Evolutionary conservation across 2,113 vertebrate genomes (phyloP).

Genomic region (Emydocephalus ijimae): DNA sequence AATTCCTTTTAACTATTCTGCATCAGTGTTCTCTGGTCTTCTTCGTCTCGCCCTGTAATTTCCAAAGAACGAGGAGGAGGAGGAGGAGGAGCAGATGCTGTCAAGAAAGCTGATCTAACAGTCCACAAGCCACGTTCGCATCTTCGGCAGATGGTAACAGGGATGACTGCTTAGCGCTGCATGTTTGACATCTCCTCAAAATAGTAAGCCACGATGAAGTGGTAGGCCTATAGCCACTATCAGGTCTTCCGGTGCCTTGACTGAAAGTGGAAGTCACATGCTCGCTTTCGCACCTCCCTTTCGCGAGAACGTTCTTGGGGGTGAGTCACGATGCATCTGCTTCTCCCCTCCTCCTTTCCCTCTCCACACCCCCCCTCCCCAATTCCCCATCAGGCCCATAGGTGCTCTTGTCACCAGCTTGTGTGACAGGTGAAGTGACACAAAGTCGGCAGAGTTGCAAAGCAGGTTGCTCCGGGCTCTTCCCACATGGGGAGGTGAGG

Average conservation of each 20-base stretch:
- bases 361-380: not conserved
- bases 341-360: not conserved
- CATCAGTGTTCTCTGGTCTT: not conserved
- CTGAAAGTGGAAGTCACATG: slow-evolving; percentile 19
- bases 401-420: slow-evolving; percentile 55
- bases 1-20: not conserved
- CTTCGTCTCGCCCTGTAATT: not conserved
- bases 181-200: slow-evolving; percentile 60
- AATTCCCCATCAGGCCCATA: not conserved
- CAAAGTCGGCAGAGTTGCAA: slow-evolving; percentile 37
- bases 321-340: slow-evolving; percentile 37
- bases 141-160: slow-evolving; percentile 62
- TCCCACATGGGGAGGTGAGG: slow-evolving; percentile 50
- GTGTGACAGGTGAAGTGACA: slow-evolving; percentile 62
- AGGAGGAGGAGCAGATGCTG: not conserved
- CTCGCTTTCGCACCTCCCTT: slow-evolving; percentile 41
- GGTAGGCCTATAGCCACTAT: slow-evolving; percentile 44
- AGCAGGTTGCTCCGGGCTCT: slow-evolving; percentile 54
- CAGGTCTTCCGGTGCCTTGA: slow-evolving; percentile 45
- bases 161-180: slow-evolving; percentile 52
- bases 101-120: slow-evolving; percentile 28
- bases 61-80: not conserved
- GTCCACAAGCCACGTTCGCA: slow-evolving; percentile 36
- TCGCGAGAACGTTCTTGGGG: slow-evolving; percentile 40
- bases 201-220: slow-evolving; percentile 32